A percentile compares a stretch with the other conserved stretches of the same genome.
Conservation (phyloP, 1,140 invertebrate genomes). For the Zaprionus taronus region DNA sequence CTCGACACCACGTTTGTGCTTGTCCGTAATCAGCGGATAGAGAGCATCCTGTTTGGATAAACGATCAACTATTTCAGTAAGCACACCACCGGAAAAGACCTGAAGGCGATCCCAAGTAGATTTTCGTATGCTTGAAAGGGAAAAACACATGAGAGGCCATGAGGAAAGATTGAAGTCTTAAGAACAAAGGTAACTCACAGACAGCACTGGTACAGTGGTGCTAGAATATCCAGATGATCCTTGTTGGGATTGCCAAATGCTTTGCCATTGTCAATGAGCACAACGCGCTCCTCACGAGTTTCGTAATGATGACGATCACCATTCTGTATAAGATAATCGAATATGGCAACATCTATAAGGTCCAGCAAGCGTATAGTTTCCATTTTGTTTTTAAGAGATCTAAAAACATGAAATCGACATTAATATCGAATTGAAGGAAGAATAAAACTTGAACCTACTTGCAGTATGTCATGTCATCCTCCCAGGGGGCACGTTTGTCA, state of each 20-base stretch:
- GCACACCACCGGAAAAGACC: conserved; percentile 88
- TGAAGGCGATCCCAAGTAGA: conserved; percentile 89
- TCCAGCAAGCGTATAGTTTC: conserved; percentile 90
- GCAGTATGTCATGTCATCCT: conserved; percentile 92
- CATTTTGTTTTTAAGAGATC: conserved; percentile 85
- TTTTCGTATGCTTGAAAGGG: conserved; percentile 87
- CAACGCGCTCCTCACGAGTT: conserved; percentile 89
- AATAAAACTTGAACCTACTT: conserved; percentile 81
- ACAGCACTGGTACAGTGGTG: conserved; percentile 96
- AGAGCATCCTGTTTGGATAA: conserved; percentile 84
- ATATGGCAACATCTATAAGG: conserved; percentile 93
- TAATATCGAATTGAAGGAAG: neutral
- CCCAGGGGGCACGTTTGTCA: conserved; percentile 91
- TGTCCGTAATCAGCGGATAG: conserved; percentile 89
- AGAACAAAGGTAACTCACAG: conserved; percentile 87
- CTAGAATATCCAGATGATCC: conserved; percentile 94
- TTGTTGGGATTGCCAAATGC: conserved; percentile 93
- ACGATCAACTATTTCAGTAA: conserved; percentile 86
- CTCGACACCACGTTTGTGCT: conserved; percentile 92
- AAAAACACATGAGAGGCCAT: conserved; percentile 44
- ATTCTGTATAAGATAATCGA: conserved; percentile 97
- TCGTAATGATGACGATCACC: conserved; percentile 97
- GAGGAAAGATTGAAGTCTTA: conserved; percentile 14
- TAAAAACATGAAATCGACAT: conserved; percentile 55
- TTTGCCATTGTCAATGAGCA: conserved; percentile 97